phyloP scores from a whole-genome alignment of 1,140 invertebrate species.

The Ganaspis sp. region DNA sequence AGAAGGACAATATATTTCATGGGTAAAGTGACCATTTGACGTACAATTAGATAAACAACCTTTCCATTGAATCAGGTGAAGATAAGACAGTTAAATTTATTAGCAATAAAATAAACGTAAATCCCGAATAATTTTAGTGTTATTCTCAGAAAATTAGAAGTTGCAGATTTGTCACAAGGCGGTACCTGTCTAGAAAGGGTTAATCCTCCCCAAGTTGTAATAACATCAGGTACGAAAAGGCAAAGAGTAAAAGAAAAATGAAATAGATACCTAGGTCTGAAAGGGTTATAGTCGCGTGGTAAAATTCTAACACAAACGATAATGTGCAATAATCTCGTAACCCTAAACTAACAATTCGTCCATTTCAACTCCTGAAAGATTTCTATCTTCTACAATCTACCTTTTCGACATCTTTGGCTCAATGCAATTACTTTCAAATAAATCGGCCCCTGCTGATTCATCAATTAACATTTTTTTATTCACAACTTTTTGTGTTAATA shows the following conservation, averaged over 20 bases:
- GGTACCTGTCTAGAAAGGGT: slow-evolving; percentile 36
- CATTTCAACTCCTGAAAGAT: not conserved
- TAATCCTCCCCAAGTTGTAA: slow-evolving; percentile 38
- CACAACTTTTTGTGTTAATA: too few species aligned
- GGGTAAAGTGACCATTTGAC: too few species aligned
- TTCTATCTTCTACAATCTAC: not conserved
- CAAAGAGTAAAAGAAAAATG: not conserved
- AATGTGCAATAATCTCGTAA: slow-evolving; percentile 54
- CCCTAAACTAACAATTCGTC: slow-evolving; percentile 8
- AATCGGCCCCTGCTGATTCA: too few species aligned
- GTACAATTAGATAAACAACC: too few species aligned
- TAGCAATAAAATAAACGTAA: too few species aligned
- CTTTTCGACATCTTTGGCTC: not conserved
- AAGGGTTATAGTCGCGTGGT: slow-evolving; percentile 58
- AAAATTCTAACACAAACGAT: slow-evolving; percentile 56
- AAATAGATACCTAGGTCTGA: slow-evolving; percentile 36
- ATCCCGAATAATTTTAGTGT: too few species aligned
- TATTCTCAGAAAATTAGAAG: not conserved
- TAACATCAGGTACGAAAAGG: slow-evolving; percentile 39
- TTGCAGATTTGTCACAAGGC: not conserved
- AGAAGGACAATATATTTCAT: too few species aligned
- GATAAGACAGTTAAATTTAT: too few species aligned
- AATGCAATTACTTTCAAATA: not conserved
- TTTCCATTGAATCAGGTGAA: too few species aligned
- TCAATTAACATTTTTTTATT: too few species aligned